Evolutionary conservation across 2,888 invertebrate species (phyloP), one percentile per base, ranked within the genome.

Genomic region (Coronaproctus castanopsis): DNA sequence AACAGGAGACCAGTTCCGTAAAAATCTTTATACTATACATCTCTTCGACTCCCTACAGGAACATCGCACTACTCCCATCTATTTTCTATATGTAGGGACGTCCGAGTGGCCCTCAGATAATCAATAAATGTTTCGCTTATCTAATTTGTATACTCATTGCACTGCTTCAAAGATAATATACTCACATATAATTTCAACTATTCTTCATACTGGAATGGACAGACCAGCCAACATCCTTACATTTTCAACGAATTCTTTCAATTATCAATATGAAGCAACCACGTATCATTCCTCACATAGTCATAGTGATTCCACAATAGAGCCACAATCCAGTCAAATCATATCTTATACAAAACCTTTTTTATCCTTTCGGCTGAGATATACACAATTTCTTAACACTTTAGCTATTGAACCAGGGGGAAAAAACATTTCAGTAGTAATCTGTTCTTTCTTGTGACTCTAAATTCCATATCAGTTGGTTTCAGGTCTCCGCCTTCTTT

Each of bases 251-350:
- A 36, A 36, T 36, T 8, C 36, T 36, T 8, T 36, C 14, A 36
- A 36, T 36, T 36, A 14, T 36, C 14, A 52, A 1, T 60, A 36
- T 22, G 23, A 52, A n/a, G 36, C 51, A 58, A 57, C 18, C 22
- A n/a, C 2, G 48, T 19, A 21, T 21, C 20, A 14, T 49, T 53
- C 48, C 49, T 57, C 54, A 10, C 51, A 59, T 24, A 62, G 58
- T 55, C 63, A 61, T 60, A 56, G 18, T 57, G 57, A 24, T 55
- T 53, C 20, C n/a, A n/a, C n/a, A n/a, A n/a, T n/a, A n/a, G n/a
- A n/a, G n/a, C n/a, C n/a, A n/a, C n/a, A n/a, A n/a, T n/a, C n/a
- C n/a, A n/a, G n/a, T n/a, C n/a, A n/a, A n/a, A n/a, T n/a, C n/a
- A n/a, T n/a, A n/a, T n/a, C n/a, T n/a, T n/a, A n/a, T n/a, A n/a